A percentile compares a stretch with the other conserved stretches of the same genome.
phyloP scores from a whole-genome alignment of 2,113 vertebrate genomes.

The Mionectes macconnelli region DNA sequence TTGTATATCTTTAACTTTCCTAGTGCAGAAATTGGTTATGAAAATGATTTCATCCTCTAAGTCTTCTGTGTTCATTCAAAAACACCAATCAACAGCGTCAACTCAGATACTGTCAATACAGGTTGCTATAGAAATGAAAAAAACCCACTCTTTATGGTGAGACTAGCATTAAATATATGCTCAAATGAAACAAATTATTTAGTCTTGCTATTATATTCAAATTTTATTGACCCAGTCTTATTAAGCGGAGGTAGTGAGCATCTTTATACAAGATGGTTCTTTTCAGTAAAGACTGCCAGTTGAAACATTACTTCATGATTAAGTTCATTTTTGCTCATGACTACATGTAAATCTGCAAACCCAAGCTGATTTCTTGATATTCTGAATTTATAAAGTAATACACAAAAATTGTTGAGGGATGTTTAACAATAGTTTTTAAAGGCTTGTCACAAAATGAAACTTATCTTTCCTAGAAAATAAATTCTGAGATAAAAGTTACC shows the following conservation, averaged over 20 bases:
- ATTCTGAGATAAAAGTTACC: background rate
- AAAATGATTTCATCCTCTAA: background rate
- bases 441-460: background rate
- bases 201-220: background rate
- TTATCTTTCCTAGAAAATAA: background rate
- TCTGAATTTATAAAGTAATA: background rate
- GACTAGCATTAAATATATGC: background rate
- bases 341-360: background rate
- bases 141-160: background rate
- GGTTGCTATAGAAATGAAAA: background rate
- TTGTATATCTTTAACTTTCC: background rate
- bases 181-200: background rate
- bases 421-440: background rate
- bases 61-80: background rate
- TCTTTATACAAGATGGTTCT: background rate
- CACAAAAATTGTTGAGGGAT: rapidly evolving
- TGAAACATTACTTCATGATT: background rate
- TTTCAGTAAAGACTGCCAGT: background rate
- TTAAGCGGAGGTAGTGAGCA: background rate
- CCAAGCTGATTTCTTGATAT: background rate
- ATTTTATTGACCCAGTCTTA: background rate
- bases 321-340: background rate
- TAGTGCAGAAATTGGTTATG: background rate
- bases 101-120: background rate
- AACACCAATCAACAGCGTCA: background rate